These are phyloP conservation scores for Lontra canadensis DNA, from an alignment of 2,113 vertebrate genomes.

Conservation along the genomic window DNA sequence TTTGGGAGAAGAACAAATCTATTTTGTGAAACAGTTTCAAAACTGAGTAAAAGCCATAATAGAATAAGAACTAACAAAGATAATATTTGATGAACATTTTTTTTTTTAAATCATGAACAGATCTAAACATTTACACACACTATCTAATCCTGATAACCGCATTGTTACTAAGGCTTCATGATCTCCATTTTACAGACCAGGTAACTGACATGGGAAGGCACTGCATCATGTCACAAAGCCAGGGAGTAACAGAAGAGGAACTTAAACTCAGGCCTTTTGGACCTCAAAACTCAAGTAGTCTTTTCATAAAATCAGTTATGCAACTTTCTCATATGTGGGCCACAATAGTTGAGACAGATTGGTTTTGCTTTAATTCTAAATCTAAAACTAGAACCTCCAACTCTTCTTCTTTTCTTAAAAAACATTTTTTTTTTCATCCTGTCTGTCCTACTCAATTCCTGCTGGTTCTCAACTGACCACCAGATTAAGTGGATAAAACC, in stretches of 20 bases:
- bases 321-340: neutral
- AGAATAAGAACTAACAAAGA: neutral
- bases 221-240: neutral
- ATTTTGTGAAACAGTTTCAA: neutral
- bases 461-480: neutral
- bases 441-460: neutral
- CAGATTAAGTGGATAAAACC: neutral
- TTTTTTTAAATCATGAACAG: neutral
- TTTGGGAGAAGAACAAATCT: slow-evolving; percentile 37
- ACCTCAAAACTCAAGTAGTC: neutral
- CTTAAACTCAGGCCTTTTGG: neutral
- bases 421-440: neutral
- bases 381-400: neutral
- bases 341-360: neutral
- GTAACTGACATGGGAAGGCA: neutral
- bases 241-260: neutral
- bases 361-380: neutral
- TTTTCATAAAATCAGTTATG: neutral
- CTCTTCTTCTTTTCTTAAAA: neutral
- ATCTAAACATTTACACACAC: neutral
- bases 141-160: neutral
- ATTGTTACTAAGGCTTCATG: neutral
- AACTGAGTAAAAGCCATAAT: neutral
- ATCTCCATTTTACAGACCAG: neutral
- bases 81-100: neutral